phyloP scores from a whole-genome alignment of 2,797 vertebrate species.

The Chelidonichthys spinosus region DNA sequence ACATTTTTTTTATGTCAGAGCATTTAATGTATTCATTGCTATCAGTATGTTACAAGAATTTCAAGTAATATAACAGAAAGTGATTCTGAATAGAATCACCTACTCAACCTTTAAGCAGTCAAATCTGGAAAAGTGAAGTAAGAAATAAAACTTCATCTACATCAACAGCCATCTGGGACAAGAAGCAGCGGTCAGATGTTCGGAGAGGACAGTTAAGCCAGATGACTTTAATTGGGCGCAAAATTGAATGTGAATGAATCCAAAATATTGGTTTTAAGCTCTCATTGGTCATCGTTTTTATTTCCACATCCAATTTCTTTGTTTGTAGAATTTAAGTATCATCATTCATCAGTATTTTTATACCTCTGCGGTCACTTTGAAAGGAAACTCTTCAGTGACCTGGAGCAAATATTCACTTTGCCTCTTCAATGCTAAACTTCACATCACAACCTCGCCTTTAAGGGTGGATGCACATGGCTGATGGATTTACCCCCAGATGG shows the following conservation, averaged over 20 bases:
- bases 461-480: slow-evolving; percentile 45
- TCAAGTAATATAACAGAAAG: too few relatives aligned
- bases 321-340: too few relatives aligned
- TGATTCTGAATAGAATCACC: too few relatives aligned
- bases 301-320: too few relatives aligned
- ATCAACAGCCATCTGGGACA: too few relatives aligned
- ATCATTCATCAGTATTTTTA: not conserved
- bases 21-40: too few relatives aligned
- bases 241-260: not conserved
- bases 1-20: too few relatives aligned
- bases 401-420: slow-evolving; percentile 34
- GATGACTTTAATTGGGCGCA: not conserved
- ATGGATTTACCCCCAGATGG: slow-evolving; percentile 41
- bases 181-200: not conserved
- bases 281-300: not conserved
- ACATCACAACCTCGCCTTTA: slow-evolving; percentile 29
- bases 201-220: not conserved
- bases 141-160: too few relatives aligned
- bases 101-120: too few relatives aligned
- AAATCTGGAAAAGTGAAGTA: too few relatives aligned
- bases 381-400: slow-evolving; percentile 8
- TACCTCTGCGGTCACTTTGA: slow-evolving; percentile 11
- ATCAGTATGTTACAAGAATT: too few relatives aligned
- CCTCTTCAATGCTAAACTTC: slow-evolving; percentile 5
- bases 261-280: not conserved